phyloP scores from a whole-genome alignment of 2,113 vertebrate species.

The Upupa epops region DNA sequence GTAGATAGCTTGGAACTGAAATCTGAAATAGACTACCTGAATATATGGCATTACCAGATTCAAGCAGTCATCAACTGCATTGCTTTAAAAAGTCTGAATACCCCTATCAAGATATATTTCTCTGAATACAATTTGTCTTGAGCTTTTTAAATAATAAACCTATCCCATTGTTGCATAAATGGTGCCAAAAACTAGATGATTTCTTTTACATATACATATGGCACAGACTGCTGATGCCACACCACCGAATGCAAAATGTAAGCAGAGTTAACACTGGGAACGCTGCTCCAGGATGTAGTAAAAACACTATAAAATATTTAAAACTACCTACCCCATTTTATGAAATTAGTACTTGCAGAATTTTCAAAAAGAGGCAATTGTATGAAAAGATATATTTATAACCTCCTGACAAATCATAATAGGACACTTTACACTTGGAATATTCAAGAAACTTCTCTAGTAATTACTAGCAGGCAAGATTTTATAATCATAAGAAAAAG shows the following conservation, averaged over 20 bases:
- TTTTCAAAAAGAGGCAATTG: not conserved
- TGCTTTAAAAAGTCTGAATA: not conserved
- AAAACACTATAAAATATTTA: not conserved
- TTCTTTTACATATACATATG: not conserved
- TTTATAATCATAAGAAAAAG: not conserved
- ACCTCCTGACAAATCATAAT: not conserved
- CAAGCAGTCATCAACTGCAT: not conserved
- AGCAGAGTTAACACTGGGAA: not conserved
- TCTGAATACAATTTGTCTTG: not conserved
- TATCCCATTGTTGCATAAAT: not conserved
- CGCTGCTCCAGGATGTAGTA: not conserved
- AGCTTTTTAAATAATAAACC: not conserved
- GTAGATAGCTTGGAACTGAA: not conserved
- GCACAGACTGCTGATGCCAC: not conserved
- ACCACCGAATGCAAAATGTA: not conserved
- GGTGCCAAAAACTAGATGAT: not conserved
- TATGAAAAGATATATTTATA: not conserved
- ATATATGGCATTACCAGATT: not conserved
- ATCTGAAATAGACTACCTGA: not conserved
- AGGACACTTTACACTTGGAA: not conserved
- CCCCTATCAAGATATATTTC: not conserved
- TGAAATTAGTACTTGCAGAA: not conserved
- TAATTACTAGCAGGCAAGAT: not conserved
- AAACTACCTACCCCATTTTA: not conserved
- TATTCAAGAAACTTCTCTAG: not conserved